These are phyloP conservation scores for Strix aluco DNA, from an alignment of 2,113 vertebrate species.

Conservation along the genomic window DNA sequence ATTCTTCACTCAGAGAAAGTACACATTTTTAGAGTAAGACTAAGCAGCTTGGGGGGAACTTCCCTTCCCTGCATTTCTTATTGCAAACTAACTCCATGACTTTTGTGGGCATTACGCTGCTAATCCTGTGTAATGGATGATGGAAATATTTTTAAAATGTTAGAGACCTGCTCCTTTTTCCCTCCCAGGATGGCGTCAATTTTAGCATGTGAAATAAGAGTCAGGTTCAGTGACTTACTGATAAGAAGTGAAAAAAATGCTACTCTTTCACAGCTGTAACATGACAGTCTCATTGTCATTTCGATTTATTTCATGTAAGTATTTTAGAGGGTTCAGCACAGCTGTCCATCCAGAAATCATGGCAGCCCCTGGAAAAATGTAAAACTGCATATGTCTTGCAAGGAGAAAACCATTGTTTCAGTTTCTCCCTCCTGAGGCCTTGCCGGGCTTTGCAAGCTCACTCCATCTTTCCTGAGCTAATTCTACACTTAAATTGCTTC, in stretches of 20 bases:
- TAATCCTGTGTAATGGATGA: not conserved
- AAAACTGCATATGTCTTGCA: not conserved
- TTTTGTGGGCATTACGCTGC: not conserved
- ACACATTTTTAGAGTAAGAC: not conserved
- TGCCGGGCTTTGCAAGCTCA: not conserved
- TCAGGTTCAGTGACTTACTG: not conserved
- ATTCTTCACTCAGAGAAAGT: not conserved
- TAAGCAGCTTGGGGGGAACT: not conserved
- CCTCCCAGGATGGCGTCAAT: rapidly evolving
- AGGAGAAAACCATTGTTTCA: not conserved
- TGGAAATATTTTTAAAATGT: not conserved
- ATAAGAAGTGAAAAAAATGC: not conserved
- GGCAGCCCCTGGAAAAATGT: not conserved
- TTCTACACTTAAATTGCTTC: not conserved
- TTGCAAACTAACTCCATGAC: not conserved
- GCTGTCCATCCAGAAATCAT: not conserved
- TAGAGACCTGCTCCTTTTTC: not conserved
- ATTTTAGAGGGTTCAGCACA: not conserved
- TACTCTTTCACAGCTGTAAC: not conserved
- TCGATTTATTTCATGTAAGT: not conserved
- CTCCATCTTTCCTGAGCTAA: not conserved
- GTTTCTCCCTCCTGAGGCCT: not conserved
- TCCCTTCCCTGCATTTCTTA: not conserved
- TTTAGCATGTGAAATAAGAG: not conserved
- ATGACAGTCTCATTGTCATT: not conserved